Percentiles rank a stretch among this genome's conserved stretches.
phyloP scores from a whole-genome alignment of 2,113 vertebrate genomes.

The Clarias batrachus region DNA sequence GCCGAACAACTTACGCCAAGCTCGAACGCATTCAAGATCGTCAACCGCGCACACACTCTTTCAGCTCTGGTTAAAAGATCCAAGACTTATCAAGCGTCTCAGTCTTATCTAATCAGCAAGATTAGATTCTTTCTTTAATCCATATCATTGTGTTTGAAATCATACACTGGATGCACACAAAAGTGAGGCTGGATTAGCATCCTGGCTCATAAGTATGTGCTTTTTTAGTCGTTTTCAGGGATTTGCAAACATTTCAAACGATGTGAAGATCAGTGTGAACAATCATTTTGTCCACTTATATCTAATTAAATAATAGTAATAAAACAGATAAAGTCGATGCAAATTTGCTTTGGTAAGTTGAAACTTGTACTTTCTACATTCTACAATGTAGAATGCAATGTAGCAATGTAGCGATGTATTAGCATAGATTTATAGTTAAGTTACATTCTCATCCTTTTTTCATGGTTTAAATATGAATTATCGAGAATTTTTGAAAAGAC shows the following conservation, averaged over 20 bases:
- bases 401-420: neutral
- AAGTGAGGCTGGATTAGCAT: neutral
- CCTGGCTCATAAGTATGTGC: neutral
- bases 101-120: neutral
- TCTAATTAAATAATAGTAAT: neutral
- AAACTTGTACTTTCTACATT: neutral
- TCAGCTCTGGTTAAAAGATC: constrained; percentile 17
- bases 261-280: neutral
- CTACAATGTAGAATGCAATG: too few relatives aligned
- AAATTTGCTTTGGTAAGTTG: neutral
- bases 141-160: neutral
- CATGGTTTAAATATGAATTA: neutral
- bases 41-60: neutral
- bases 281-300: neutral
- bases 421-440: neutral
- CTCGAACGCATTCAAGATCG: neutral
- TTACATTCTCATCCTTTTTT: neutral
- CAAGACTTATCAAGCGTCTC: neutral
- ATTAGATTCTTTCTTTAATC: neutral
- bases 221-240: neutral
- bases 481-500: neutral
- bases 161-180: neutral
- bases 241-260: neutral
- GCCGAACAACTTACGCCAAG: neutral
- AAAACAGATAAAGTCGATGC: neutral